These are phyloP conservation scores for Neopipo cinnamomea DNA, from an alignment of 2,113 vertebrate species.

Conservation along the genomic window DNA sequence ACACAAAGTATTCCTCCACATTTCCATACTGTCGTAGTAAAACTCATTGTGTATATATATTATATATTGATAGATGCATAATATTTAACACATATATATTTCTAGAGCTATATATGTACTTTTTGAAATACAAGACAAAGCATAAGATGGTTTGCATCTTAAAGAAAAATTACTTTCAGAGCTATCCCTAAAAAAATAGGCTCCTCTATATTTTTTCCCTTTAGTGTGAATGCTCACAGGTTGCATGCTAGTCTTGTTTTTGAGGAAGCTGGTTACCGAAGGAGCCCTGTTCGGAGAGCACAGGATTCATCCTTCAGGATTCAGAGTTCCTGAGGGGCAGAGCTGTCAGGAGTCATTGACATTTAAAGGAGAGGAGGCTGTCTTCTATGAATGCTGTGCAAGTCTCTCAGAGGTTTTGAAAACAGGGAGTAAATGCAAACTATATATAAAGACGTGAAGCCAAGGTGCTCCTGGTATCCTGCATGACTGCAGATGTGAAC, in stretches of 20 bases:
- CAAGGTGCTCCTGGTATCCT: background rate
- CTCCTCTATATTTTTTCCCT: background rate
- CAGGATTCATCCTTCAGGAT: constrained; percentile 14
- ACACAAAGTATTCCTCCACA: background rate
- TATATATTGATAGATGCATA: background rate
- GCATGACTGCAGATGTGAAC: background rate
- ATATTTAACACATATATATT: background rate
- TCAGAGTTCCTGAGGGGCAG: constrained; percentile 9
- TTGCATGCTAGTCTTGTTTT: background rate
- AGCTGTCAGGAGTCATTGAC: constrained; percentile 18
- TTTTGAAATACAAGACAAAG: background rate
- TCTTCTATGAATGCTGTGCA: background rate
- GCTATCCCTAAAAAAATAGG: background rate
- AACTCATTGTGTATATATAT: background rate
- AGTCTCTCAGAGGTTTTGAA: constrained; percentile 12
- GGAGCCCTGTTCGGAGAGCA: background rate
- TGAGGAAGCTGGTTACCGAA: background rate
- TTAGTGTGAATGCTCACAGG: background rate
- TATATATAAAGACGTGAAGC: background rate
- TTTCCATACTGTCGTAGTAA: background rate
- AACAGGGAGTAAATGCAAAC: background rate
- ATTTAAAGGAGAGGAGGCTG: constrained; percentile 18
- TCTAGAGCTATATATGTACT: background rate
- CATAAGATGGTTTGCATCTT: background rate
- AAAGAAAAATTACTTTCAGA: background rate